Conservation (phyloP, 2,888 invertebrate species). For the Drosophila emarginata region DNA sequence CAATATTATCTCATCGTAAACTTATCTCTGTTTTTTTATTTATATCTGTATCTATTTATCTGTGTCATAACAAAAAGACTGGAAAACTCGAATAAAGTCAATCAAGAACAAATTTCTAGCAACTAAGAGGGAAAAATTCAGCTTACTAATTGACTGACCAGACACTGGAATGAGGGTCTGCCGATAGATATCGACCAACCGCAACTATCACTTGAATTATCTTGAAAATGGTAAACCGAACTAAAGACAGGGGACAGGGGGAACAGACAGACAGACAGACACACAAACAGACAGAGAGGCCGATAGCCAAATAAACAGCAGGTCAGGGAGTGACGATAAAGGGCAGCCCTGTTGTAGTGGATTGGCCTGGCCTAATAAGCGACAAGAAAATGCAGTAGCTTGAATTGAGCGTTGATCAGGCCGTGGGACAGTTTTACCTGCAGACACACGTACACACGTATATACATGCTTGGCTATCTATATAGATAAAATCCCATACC, state of each 20-base stretch:
- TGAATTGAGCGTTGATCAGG: slow-evolving; percentile 16
- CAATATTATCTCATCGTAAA: neutral
- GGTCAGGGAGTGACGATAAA: slow-evolving; percentile 26
- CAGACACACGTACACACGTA: slow-evolving; percentile 14
- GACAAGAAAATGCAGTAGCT: slow-evolving; percentile 62
- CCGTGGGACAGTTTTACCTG: slow-evolving; percentile 45
- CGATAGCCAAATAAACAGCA: slow-evolving; percentile 26
- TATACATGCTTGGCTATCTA: slow-evolving; percentile 8
- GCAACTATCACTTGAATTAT: slow-evolving; percentile 7
- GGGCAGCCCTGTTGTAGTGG: slow-evolving; percentile 23
- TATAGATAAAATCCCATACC: slow-evolving; percentile 54
- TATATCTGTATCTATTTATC: neutral
- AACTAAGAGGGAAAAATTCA: slow-evolving; percentile 1
- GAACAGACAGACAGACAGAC: neutral
- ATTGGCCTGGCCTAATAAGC: slow-evolving; percentile 68
- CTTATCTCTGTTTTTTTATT: neutral
- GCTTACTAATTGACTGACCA: slow-evolving; percentile 34
- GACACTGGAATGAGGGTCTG: slow-evolving; percentile 8
- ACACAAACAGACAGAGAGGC: neutral
- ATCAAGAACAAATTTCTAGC: neutral
- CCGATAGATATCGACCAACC: slow-evolving; percentile 22
- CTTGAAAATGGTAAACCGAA: neutral
- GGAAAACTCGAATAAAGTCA: neutral
- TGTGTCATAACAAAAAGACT: neutral
- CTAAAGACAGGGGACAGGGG: neutral